Evolutionary conservation across 35 echinoderm and acorn worm species (phyloP), one percentile per base, ranked within the genome.

Genomic region (Anneissia japonica): DNA sequence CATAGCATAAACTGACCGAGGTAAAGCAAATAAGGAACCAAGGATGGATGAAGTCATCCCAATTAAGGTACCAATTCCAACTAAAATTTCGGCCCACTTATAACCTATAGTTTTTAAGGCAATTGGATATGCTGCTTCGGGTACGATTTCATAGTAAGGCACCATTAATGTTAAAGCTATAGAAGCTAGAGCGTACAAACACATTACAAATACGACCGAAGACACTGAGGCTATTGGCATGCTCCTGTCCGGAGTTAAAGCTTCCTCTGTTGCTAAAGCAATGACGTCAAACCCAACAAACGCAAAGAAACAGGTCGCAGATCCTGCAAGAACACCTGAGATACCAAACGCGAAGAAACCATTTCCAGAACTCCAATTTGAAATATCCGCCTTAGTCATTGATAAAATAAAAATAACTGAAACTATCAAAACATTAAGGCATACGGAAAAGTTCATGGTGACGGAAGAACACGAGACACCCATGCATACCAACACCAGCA

Each of bases 281-380:
- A 92, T 87, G 36, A 45, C 81, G 45, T 92, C 90, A 32, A 92
- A 92, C 4, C 90, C 90, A 46, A 87, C 79, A 73, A 73, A 92
- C 4, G 84, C 77, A 41, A 35, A 87, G 46, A 92, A 92, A 16
- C 86, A 39, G 4, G 64, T 87, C 0, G 90, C 84, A 40, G 84
- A 77, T 16, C 90, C 90, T 11, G 90, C 37, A 3, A 94, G 77
- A 17, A 94, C 80, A 19, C 92, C 92, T 1, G 39, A 34, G 36
- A 90, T 82, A 6, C 92, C 88, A 64, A 75, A 85, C 23, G 92
- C 84, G 39, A 90, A 77, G 84, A 82, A 94, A 12, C 92, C 92
- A 0, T 85, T 85, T 37, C 80, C 83, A 11, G 74, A 23, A 3
- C 79, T 90, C 3, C 86, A 84, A 38, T 87, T 83, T 17, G 40